Evolutionary conservation across 1,140 invertebrate genomes (phyloP), one percentile per base, ranked within the genome.

Genomic region (Eulimnadia texana): DNA sequence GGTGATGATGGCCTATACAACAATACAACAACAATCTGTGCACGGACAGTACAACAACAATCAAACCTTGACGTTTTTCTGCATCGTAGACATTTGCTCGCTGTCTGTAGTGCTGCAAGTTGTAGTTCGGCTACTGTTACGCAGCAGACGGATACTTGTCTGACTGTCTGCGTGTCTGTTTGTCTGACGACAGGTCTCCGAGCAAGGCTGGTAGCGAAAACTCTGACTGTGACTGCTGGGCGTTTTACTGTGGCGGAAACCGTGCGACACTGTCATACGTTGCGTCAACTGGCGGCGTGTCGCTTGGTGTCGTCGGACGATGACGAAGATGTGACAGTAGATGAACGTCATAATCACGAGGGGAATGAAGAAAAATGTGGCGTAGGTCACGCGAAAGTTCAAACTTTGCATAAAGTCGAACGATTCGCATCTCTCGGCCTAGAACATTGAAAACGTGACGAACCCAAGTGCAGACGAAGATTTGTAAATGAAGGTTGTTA

Each of bases 271-370:
- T 19, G 25, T 22, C 28, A 16, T 58, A 67, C 67, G 52, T 16
- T 61, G 29, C 9, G 28, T 70, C 19, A 75, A 70, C 25, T 72
- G 68, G n/a, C 73, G 67, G 66, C 78, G 73, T 24, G 68, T 69
- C 25, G 70, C 70, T 61, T 80, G 78, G 67, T 81, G 79, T 27
- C 68, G 71, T 3, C 71, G 68, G 2, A 82, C 78, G 28, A 80
- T 77, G 13, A 73, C 65, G 60, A 81, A 78, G 59, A 83, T 82
- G 65, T 81, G 79, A 3, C 71, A 64, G 67, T 83, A 83, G 60
- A 81, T 78, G 51, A 77, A 64, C 3, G 73, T 70, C 79, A 83
- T 83, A 0, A 80, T 49, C 3, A 78, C 84, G 71, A 19, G 76
- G 28, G 74, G 72, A 2, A 73, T 62, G 50, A 76, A 70, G 16